phyloP scores from a whole-genome alignment of 2,113 vertebrate genomes.

The Prunella fulvescens region DNA sequence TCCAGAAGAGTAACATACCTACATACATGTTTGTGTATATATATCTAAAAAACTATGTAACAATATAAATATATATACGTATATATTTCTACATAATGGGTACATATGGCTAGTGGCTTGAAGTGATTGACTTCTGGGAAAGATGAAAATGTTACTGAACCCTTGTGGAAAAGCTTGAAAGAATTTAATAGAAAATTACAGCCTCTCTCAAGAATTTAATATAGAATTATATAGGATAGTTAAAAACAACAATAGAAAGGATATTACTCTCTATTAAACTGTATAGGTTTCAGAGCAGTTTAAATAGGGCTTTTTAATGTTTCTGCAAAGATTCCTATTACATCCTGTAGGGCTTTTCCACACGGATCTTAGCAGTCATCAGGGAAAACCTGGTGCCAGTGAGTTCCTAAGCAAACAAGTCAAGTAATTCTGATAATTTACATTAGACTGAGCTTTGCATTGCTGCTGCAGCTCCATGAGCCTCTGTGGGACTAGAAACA shows the following conservation, averaged over 20 bases:
- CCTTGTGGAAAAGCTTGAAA: conserved; percentile 41
- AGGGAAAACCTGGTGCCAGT: conserved; percentile 48
- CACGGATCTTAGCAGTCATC: neutral
- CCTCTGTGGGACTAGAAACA: neutral
- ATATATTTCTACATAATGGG: neutral
- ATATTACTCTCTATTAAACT: conserved; percentile 62
- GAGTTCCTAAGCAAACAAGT: conserved; percentile 25
- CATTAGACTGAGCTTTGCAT: neutral
- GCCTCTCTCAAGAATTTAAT: conserved; percentile 65
- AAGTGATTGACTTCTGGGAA: conserved; percentile 43
- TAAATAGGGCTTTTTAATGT: conserved; percentile 29
- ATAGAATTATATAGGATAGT: conserved; percentile 60
- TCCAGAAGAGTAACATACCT: neutral
- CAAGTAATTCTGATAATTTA: conserved; percentile 25
- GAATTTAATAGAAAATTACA: conserved; percentile 64
- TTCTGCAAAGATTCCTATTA: conserved; percentile 45
- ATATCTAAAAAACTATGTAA: neutral
- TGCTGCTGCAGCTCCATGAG: neutral
- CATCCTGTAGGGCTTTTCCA: conserved; percentile 53
- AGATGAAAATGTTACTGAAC: conserved; percentile 45
- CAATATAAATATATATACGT: neutral
- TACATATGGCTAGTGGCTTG: neutral
- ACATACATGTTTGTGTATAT: fast-evolving
- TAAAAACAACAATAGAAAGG: conserved; percentile 61
- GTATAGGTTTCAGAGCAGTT: conserved; percentile 31